phyloP scores from a whole-genome alignment of 2,888 invertebrate species.

The Frankliniella fusca region DNA sequence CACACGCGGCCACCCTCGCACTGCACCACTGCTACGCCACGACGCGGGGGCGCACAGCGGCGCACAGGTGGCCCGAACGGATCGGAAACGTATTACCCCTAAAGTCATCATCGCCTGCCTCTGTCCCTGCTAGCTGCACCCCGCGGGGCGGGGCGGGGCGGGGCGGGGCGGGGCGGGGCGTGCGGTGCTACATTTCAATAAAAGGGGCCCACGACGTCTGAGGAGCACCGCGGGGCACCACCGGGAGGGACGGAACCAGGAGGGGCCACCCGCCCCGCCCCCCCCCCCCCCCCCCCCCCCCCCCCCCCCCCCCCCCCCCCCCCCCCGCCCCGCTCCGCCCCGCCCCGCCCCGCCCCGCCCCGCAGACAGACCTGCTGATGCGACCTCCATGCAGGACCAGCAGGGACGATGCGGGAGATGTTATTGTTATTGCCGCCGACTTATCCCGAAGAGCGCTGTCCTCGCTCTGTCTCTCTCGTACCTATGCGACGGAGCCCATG shows the following conservation, averaged over 20 bases:
- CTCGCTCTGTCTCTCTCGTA: too few species aligned
- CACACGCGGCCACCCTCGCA: neutral
- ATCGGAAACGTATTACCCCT: conserved; percentile 18
- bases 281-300: neutral
- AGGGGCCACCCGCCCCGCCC: too few species aligned
- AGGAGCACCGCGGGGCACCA: neutral
- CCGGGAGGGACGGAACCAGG: neutral
- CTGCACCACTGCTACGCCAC: neutral
- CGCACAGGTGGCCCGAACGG: neutral
- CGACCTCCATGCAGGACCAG: too few species aligned
- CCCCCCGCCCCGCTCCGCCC: neutral
- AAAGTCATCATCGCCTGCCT: neutral
- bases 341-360: too few species aligned
- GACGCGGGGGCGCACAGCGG: too few species aligned
- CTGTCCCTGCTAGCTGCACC: neutral
- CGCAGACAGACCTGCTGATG: too few species aligned
- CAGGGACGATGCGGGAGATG: too few species aligned
- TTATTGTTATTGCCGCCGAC: too few species aligned
- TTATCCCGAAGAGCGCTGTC: too few species aligned
- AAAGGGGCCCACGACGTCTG: neutral
- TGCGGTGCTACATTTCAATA: conserved; percentile 14
- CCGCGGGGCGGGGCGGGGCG: neutral
- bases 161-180: neutral
- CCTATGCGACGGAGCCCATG: too few species aligned
- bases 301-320: neutral